These are phyloP conservation scores for Channa argus DNA, from an alignment of 2,113 vertebrate species.

Conservation along the genomic window DNA sequence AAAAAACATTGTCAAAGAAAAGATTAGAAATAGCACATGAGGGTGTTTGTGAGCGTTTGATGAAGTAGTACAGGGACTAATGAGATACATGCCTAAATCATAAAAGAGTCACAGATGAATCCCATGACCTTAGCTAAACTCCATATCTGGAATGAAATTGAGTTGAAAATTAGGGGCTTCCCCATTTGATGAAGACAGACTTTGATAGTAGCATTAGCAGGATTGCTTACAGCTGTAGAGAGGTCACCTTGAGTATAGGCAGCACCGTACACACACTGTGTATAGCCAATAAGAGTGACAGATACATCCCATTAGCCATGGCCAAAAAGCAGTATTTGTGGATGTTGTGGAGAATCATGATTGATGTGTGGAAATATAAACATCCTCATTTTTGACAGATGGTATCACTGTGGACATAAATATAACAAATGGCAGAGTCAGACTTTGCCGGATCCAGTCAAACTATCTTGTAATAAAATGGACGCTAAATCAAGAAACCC, in stretches of 20 bases:
- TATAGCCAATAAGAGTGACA: slow-evolving; percentile 17
- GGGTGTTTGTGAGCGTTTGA: slow-evolving; percentile 38
- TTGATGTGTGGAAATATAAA: slow-evolving; percentile 21
- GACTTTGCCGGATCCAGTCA: too few relatives aligned
- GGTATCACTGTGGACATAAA: slow-evolving; percentile 13
- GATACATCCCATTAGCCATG: slow-evolving; percentile 16
- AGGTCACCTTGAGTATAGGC: slow-evolving; percentile 27
- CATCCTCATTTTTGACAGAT: slow-evolving; percentile 11
- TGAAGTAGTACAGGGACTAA: slow-evolving; percentile 59
- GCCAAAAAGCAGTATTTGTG: slow-evolving; percentile 8
- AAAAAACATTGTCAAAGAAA: not conserved
- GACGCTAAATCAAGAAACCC: slow-evolving; percentile 2
- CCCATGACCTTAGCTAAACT: slow-evolving; percentile 10
- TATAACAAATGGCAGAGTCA: not conserved
- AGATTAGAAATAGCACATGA: not conserved
- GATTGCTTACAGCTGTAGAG: slow-evolving; percentile 13
- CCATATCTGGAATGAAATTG: not conserved
- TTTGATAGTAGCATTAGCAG: not conserved
- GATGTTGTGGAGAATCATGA: slow-evolving; percentile 10
- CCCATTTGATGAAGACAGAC: slow-evolving; percentile 17
- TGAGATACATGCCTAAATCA: slow-evolving; percentile 69
- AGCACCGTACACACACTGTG: not conserved
- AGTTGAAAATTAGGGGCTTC: slow-evolving; percentile 13
- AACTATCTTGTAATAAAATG: too few relatives aligned
- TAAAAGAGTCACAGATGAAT: slow-evolving; percentile 51